Evolutionary conservation across 2,888 invertebrate species (phyloP), one percentile per base, ranked within the genome.

Genomic region (Pegoplata infirma): DNA sequence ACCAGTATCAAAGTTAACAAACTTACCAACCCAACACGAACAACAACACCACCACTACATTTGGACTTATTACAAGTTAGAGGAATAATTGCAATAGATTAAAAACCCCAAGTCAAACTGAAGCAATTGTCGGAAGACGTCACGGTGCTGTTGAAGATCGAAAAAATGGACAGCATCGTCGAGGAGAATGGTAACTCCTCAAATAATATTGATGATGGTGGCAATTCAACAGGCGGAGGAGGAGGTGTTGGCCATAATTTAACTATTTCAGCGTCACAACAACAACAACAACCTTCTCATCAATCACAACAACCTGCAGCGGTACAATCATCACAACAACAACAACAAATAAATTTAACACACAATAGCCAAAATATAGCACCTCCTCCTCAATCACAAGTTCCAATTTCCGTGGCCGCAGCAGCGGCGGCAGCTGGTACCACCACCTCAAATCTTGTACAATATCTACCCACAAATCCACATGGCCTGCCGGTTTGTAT

Each of bases 161-260:
- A 87, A 85, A 89, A 88, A 86, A 96, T 96, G 96, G 96, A 96
- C 92, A 94, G 95, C 91, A 95, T 96, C 94, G 96, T 96, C 91
- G 96, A 96, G 92, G 96, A 96, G 92, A 96, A 96, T 90, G 95
- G 95, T 87, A 91, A 91, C 89, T 79, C 79, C 79, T 88, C 88
- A 82, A 86, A 86, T 77, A 88, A 86, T 80, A 83, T 86, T 75
- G 86, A 87, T 63, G 83, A 80, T 76, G n/a, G n/a, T n/a, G n/a
- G n/a, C n/a, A n/a, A n/a, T n/a, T n/a, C n/a, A n/a, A n/a, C 80
- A 44, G 46, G 82, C 63, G 53, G 81, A 77, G 56, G 74, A 61
- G 49, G 82, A 64, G 49, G 83, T 80, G 59, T 81, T 17, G 83
- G 82, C 67, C 83, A 82, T 73, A 84, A 83, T 81, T 75, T 82